Percentiles rank a stretch among this genome's conserved stretches.
These are phyloP conservation scores for Silvanus unidentatus DNA, from an alignment of 2,888 invertebrate species.

Conservation along the genomic window DNA sequence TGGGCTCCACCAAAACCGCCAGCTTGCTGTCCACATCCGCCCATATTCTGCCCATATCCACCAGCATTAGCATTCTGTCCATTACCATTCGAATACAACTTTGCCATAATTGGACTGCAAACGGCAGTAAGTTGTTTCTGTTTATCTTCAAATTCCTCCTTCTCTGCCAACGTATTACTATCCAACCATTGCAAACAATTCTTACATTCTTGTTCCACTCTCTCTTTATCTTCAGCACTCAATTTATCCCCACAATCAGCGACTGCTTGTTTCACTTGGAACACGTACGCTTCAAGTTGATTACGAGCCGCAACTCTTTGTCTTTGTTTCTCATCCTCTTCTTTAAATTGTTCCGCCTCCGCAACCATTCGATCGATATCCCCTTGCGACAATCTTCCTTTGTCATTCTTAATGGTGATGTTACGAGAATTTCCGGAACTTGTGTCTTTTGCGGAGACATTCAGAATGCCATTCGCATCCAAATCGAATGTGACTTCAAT, in stretches of 20 bases:
- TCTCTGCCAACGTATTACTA: slow-evolving; percentile 53
- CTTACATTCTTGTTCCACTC: slow-evolving; percentile 49
- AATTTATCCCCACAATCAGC: too few relatives aligned
- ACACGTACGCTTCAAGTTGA: slow-evolving; percentile 62
- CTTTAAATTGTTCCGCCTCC: too few relatives aligned
- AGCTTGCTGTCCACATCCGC: too few relatives aligned
- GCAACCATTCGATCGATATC: too few relatives aligned
- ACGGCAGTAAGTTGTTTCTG: slow-evolving; percentile 46
- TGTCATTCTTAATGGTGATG: too few relatives aligned
- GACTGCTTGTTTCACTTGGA: slow-evolving; percentile 60
- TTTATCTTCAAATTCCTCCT: slow-evolving; percentile 62
- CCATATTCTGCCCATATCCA: slow-evolving; percentile 31
- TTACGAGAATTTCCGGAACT: slow-evolving; percentile 60
- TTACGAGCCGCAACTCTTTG: slow-evolving; percentile 63
- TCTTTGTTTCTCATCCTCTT: slow-evolving; percentile 64
- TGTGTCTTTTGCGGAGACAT: slow-evolving; percentile 52
- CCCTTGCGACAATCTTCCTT: too few relatives aligned
- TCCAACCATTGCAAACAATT: slow-evolving; percentile 61
- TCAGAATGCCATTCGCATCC: too few relatives aligned
- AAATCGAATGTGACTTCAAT: too few relatives aligned
- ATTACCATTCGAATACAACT: slow-evolving; percentile 37
- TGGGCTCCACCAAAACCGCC: too few relatives aligned
- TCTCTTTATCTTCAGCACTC: slow-evolving; percentile 58
- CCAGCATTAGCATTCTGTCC: slow-evolving; percentile 17
- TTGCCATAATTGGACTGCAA: slow-evolving; percentile 56